Base-by-base conservation (phyloP, 2,797 vertebrate species). In the Ibycter americanus region DNA sequence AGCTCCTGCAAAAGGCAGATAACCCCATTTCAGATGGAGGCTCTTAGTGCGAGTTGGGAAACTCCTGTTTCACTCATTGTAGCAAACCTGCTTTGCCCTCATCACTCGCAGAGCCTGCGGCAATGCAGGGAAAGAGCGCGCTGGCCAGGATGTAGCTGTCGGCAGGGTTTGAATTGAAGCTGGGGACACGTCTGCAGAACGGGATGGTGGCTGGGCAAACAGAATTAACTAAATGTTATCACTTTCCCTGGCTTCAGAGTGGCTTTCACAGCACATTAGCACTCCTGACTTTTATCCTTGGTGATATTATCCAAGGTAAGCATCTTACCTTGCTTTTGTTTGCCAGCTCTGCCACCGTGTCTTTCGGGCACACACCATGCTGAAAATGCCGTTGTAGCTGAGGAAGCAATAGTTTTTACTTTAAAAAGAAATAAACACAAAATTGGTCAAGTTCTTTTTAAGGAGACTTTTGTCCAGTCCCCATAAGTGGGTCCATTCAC, bases 81-180 rank as follows among this genome's bases (percentile, higher is more conserved):
- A 79, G 46, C 42, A 62, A 55, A 47, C 9, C 7, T 38, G 19
- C 38, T 55, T 68, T 40, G 12, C 47, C n/a, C 31, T 42, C 25
- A 11, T 20, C 14, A 59, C 73, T 61, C 1, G 0, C 65, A 70
- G 59, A 83, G 31, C 36, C 62, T 7, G 56, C 0, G 1, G 77
- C 47, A 62, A 66, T 1, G 1, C 3, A 2, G 58, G 40, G 12
- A n/a, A n/a, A 22, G 7, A 38, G 42, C 44, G 19, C 0, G 0
- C 32, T 40, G 73, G 20, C 32, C 1, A 1, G 73, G 73, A 44
- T 4, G 19, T 15, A 52, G n/a, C 76, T 56, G 54, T 68, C 16
- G 12, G 73, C 83, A 87, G 80, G 56, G 31, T 27, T 34, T 84
- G 80, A 86, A 58, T 51, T 1, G 10, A 76, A 92, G 86, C 71